A percentile compares a stretch with the other conserved stretches of the same genome.
Evolutionary conservation across 2,888 invertebrate genomes (phyloP).

Genomic region (Carterocephalus palaemon): DNA sequence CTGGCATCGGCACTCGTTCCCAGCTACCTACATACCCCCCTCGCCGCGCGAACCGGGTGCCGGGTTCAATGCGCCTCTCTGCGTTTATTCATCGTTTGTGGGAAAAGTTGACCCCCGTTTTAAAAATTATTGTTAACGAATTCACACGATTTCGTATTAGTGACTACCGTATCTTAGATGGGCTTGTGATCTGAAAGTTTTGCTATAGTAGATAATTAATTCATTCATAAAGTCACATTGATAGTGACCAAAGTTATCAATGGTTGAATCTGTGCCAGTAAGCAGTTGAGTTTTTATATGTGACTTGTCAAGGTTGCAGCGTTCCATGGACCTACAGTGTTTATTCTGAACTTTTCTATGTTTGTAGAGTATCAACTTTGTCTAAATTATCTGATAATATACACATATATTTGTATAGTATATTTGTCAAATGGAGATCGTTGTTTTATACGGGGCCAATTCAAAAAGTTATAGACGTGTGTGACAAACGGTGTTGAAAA

Average conservation of each 20-base stretch:
- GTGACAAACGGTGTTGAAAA: slow-evolving; percentile 45
- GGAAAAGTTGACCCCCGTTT: slow-evolving; percentile 79
- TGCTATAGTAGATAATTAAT: slow-evolving; percentile 4
- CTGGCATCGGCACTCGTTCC: slow-evolving; percentile 77
- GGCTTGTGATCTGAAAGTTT: slow-evolving; percentile 25
- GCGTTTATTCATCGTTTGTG: slow-evolving; percentile 79
- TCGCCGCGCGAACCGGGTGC: slow-evolving; percentile 73
- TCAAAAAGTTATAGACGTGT: slow-evolving; percentile 48
- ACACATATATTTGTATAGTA: slow-evolving; percentile 55
- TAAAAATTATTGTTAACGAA: slow-evolving; percentile 75
- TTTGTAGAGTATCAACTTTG: slow-evolving; percentile 65
- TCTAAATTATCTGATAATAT: slow-evolving; percentile 69
- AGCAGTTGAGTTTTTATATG: slow-evolving; percentile 37
- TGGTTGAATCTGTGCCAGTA: slow-evolving; percentile 23
- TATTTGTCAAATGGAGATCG: slow-evolving; percentile 60
- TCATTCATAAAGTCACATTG: slow-evolving; percentile 1
- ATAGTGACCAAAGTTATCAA: slow-evolving; percentile 11
- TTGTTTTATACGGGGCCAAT: slow-evolving; percentile 46
- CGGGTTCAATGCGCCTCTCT: slow-evolving; percentile 78
- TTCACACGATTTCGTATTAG: slow-evolving; percentile 69
- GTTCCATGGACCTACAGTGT: slow-evolving; percentile 60
- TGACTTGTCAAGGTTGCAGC: slow-evolving; percentile 60
- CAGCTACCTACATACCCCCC: slow-evolving; percentile 73
- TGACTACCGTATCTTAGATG: slow-evolving; percentile 62
- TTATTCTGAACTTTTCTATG: slow-evolving; percentile 67